Conservation (phyloP, 35 echinoderm and acorn worm genomes). For the Ptychodera flava region DNA sequence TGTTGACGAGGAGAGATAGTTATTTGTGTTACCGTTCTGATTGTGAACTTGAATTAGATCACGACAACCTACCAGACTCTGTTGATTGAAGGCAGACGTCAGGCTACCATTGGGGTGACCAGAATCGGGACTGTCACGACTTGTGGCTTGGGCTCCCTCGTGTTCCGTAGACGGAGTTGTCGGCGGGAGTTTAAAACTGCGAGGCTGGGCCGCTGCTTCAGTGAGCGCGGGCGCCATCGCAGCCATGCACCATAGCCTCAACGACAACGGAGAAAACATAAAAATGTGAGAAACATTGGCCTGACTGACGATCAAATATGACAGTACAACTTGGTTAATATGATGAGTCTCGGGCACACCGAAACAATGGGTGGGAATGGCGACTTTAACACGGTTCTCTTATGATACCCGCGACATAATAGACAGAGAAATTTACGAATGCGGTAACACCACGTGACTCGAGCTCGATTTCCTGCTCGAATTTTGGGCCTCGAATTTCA, state of each 20-base stretch:
- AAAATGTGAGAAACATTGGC: background rate
- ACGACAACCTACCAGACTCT: background rate
- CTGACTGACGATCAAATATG: background rate
- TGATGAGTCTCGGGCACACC: background rate
- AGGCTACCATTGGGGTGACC: too few species aligned
- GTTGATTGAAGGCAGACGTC: background rate
- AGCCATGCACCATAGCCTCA: constrained; percentile 79
- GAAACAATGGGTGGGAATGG: background rate
- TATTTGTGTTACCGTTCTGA: background rate
- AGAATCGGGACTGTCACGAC: background rate
- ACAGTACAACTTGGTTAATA: background rate
- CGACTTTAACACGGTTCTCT: background rate
- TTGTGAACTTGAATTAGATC: background rate
- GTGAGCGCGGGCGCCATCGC: constrained; percentile 99
- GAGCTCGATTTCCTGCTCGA: background rate
- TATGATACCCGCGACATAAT: background rate
- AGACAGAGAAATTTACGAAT: background rate
- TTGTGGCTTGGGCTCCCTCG: constrained; percentile 10
- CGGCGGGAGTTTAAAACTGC: constrained; percentile 90
- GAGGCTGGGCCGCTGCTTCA: constrained; percentile 93
- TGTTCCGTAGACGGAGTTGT: constrained; percentile 75
- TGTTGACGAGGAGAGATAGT: background rate
- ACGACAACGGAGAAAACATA: constrained; percentile 2
- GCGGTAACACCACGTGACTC: background rate
- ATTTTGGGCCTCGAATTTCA: background rate